Percentiles rank a stretch among this genome's conserved stretches.
Conservation (phyloP, 1,140 invertebrate species). For the Drosophila orena region DNA sequence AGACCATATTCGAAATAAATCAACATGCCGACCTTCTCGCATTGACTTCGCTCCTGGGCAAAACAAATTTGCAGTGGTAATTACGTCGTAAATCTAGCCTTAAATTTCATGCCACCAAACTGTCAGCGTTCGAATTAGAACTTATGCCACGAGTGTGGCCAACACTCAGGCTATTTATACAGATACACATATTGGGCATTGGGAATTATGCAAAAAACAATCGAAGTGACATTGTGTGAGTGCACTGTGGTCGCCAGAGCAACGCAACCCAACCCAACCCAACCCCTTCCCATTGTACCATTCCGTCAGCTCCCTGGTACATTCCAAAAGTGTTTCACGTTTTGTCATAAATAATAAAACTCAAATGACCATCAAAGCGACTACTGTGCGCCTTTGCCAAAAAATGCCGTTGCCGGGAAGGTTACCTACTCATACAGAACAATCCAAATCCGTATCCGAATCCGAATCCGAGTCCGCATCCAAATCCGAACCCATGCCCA, state of each 20-base stretch:
- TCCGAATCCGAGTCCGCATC: neutral
- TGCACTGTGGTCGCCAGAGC: conserved; percentile 25
- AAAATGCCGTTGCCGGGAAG: conserved; percentile 61
- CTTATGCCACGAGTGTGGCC: conserved; percentile 58
- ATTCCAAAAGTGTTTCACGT: conserved; percentile 72
- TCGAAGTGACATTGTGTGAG: conserved; percentile 38
- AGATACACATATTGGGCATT: conserved; percentile 33
- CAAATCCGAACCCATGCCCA: conserved; percentile 19
- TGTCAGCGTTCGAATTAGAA: conserved; percentile 77
- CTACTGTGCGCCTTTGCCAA: conserved; percentile 58
- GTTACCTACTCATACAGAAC: conserved; percentile 48
- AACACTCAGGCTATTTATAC: conserved; percentile 67
- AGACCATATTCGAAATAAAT: neutral
- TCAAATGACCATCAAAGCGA: conserved; percentile 73
- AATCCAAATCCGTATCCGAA: conserved; percentile 4
- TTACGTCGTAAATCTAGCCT: conserved; percentile 73
- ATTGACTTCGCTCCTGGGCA: conserved; percentile 34
- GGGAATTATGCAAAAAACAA: conserved; percentile 70
- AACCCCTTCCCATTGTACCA: neutral
- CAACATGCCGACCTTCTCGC: neutral
- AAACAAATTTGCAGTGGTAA: conserved; percentile 65
- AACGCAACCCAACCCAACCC: neutral
- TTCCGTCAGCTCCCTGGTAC: conserved; percentile 3
- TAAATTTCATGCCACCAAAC: conserved; percentile 66
- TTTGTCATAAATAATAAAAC: conserved; percentile 83